A percentile compares a stretch with the other conserved stretches of the same genome.
These are phyloP conservation scores for Magallana ariakensis DNA, from an alignment of 1,140 invertebrate genomes.

Conservation along the genomic window DNA sequence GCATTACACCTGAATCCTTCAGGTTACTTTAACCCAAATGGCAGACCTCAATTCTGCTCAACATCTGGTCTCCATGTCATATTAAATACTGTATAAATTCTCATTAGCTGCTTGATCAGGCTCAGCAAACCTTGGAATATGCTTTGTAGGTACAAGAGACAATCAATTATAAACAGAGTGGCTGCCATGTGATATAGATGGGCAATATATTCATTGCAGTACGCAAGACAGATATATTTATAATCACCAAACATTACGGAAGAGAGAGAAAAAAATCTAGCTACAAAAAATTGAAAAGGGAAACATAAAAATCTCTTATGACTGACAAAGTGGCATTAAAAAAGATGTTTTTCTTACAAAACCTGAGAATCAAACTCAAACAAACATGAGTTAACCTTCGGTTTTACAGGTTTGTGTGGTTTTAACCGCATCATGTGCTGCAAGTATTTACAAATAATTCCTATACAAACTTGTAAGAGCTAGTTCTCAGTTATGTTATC, in stretches of 20 bases:
- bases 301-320: neutral
- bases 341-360: neutral
- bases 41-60: neutral
- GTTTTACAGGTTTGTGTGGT: neutral
- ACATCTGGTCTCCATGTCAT: conserved; percentile 15
- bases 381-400: neutral
- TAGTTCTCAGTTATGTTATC: too few relatives aligned
- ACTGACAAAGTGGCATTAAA: conserved; percentile 5
- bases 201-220: neutral
- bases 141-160: too few relatives aligned
- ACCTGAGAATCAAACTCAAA: neutral
- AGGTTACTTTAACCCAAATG: neutral
- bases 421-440: too few relatives aligned
- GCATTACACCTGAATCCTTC: neutral
- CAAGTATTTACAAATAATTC: too few relatives aligned
- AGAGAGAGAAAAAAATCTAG: neutral
- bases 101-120: neutral
- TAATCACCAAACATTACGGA: neutral
- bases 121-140: too few relatives aligned
- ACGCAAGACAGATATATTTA: neutral
- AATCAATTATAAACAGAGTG: neutral
- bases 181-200: neutral
- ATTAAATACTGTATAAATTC: neutral
- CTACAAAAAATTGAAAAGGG: too few relatives aligned
- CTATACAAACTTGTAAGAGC: too few relatives aligned